phyloP scores from a whole-genome alignment of 2,113 vertebrate species.

The Ammospiza nelsoni region DNA sequence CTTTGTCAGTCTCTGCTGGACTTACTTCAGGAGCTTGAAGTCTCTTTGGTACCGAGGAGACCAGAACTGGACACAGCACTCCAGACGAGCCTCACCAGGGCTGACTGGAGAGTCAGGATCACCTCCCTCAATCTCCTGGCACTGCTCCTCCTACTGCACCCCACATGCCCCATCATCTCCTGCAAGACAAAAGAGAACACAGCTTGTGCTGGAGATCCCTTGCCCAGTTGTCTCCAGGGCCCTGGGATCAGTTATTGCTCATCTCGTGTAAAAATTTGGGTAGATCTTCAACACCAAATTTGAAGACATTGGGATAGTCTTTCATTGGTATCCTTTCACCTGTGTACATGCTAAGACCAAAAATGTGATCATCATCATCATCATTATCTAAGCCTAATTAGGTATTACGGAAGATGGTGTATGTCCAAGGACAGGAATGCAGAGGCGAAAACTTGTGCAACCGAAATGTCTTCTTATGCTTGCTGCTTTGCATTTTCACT shows the following conservation, averaged over 20 bases:
- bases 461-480: not conserved
- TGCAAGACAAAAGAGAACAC: not conserved
- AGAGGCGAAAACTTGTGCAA: not conserved
- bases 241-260: not conserved
- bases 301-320: not conserved
- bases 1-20: not conserved
- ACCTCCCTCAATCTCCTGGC: too few species aligned
- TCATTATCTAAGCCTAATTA: not conserved
- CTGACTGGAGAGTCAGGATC: not conserved
- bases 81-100: too few species aligned
- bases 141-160: not conserved
- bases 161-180: not conserved
- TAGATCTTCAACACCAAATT: not conserved
- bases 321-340: not conserved
- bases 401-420: not conserved
- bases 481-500: not conserved
- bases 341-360: not conserved
- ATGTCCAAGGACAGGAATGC: not conserved
- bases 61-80: not conserved
- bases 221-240: not conserved
- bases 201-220: not conserved
- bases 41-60: not conserved
- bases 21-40: not conserved
- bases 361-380: not conserved
- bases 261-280: not conserved